Evolutionary conservation across 1,140 invertebrate species (phyloP), one percentile per base, ranked within the genome.

Genomic region (Medauroidea extradentata): DNA sequence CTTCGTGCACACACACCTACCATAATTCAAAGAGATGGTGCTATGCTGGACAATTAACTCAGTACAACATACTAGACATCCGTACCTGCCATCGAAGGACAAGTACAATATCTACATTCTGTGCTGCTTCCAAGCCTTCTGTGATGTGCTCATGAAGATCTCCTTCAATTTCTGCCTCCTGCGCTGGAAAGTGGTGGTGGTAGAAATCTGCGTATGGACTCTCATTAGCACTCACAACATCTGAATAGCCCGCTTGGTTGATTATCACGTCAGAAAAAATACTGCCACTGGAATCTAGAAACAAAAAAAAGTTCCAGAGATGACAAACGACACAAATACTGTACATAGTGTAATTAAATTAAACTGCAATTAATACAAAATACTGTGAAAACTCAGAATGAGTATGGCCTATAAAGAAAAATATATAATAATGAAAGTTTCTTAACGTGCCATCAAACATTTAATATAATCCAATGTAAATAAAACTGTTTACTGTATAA

Each of bases 241-340:
- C n/a, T n/a, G n/a, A n/a, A n/a, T n/a, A n/a, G 65, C 62, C 19
- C 46, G 48, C 11, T 67, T 69, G n/a, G n/a, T 54, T 19, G 61
- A 44, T 24, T 23, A 63, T 27, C 67, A 38, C 27, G 64, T 34
- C 66, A 51, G 18, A 42, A 68, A 66, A 39, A 74, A 63, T 0
- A 68, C 52, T 18, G 56, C 56, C 5, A 73, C 74, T 64, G 34
- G 65, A 71, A 13, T 69, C 63, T 43, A 64, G 60, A 75, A 77
- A 62, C 70, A 69, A 38, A 71, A 60, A 14, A 70, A 74, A 3
- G 73, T 74, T 58, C 62, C 65, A 60, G 60, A 29, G 21, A 58
- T n/a, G 38, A 34, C 29, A 34, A 34, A 34, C 29, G 11, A 34
- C 29, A n/a, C n/a, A n/a, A n/a, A n/a, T n/a, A n/a, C n/a, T n/a